Evolutionary conservation across 2,888 invertebrate genomes (phyloP).

Genomic region (Mythimna impura): DNA sequence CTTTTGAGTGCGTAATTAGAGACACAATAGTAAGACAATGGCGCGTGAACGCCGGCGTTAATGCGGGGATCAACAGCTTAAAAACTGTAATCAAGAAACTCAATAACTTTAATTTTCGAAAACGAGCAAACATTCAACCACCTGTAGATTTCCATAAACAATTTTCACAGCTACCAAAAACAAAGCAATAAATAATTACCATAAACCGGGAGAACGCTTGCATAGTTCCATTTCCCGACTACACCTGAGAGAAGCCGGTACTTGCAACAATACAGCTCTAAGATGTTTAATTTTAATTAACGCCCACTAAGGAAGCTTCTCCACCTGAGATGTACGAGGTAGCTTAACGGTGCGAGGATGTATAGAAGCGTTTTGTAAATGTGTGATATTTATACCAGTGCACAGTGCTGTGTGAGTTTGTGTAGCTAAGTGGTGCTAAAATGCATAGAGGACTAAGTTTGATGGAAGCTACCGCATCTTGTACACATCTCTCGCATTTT

Average conservation of each 20-base stretch:
- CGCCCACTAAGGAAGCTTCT: constrained; percentile 8
- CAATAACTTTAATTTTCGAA: neutral
- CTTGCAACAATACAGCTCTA: constrained; percentile 17
- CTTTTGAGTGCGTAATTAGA: no score
- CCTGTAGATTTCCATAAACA: constrained; percentile 6
- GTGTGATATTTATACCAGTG: no score
- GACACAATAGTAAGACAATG: no score
- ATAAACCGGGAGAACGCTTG: neutral
- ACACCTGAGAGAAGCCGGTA: constrained; percentile 1
- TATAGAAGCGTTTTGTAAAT: neutral
- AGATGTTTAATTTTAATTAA: constrained; percentile 50
- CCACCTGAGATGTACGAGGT: neutral
- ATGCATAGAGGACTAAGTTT: no score
- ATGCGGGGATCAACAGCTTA: no score
- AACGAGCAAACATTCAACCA: neutral
- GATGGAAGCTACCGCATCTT: no score
- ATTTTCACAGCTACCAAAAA: neutral
- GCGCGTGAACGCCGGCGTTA: no score
- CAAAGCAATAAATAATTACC: constrained; percentile 15
- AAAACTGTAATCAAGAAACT: neutral
- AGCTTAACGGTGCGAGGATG: neutral
- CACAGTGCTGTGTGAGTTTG: no score
- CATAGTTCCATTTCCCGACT: neutral
- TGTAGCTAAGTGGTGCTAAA: no score
- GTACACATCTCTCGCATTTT: neutral